phyloP scores from a whole-genome alignment of 1,140 invertebrate species.

The Drosophila tsacasi region DNA sequence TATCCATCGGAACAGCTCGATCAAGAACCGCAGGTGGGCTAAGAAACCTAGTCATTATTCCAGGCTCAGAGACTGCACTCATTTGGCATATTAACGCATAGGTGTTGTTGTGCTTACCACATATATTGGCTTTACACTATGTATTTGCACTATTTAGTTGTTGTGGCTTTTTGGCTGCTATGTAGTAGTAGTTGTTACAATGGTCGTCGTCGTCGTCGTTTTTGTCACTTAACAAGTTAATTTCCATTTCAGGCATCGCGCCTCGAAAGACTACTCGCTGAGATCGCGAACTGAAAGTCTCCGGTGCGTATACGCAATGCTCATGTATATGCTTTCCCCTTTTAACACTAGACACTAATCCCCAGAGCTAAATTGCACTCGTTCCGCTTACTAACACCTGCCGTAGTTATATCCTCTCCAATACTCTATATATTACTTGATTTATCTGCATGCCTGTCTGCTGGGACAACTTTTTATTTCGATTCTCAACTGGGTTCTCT shows the following conservation, averaged over 20 bases:
- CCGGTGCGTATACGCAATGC: conserved; percentile 87
- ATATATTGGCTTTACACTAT: conserved; percentile 22
- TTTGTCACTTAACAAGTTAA: conserved; percentile 71
- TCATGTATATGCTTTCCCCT: conserved; percentile 30
- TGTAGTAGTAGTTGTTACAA: conserved; percentile 8
- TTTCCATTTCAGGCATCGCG: conserved; percentile 77
- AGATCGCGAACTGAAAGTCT: conserved; percentile 91
- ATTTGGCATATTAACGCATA: conserved; percentile 48
- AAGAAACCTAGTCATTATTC: background rate
- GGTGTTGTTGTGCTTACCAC: conserved; percentile 39
- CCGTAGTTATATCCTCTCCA: background rate
- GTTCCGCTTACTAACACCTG: conserved; percentile 29
- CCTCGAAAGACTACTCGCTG: conserved; percentile 91
- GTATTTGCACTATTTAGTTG: conserved; percentile 25
- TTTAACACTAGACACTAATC: conserved; percentile 27
- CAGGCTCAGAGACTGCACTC: conserved; percentile 3
- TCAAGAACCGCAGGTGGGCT: conserved; percentile 76
- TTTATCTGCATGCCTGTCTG: conserved; percentile 31
- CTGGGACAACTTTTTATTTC: conserved; percentile 10
- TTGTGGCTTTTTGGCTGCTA: conserved; percentile 33
- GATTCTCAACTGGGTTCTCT: conserved; percentile 30
- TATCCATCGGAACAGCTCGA: conserved; percentile 86
- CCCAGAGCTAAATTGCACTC: conserved; percentile 14
- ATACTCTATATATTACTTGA: background rate
- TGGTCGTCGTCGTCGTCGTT: conserved; percentile 37